Base-by-base conservation (phyloP, 2,888 invertebrate species). In the Deilephila elpenor region DNA sequence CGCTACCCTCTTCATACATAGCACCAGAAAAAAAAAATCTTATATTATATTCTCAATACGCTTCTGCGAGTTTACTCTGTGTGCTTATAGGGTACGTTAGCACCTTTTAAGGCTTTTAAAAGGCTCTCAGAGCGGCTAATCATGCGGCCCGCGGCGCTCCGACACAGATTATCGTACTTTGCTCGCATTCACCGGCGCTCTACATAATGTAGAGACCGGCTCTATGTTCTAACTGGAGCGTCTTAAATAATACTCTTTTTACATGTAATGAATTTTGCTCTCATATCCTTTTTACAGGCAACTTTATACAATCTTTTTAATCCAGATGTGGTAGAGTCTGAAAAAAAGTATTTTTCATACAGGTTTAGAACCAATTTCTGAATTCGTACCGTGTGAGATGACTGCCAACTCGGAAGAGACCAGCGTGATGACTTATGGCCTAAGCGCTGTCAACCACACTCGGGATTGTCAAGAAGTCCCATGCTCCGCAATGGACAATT, bases 51-150 rank as follows among this genome's bases (percentile, higher is more conserved):
- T 4, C 4, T 64, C 37, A 29, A 17, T 70, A 5, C 17, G 44
- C 32, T 32, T 71, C 56, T 53, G n/a, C 5, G 5, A 44, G 32
- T 4, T 53, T 74, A 73, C 20, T 82, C 82, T 82, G 70, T 83
- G 78, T 0, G 34, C 4, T n/a, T 71, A 74, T 51, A 59, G 59
- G 77, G 79, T 81, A 82, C 80, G 77, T 82, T 76, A 78, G 83
- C 81, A 84, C 83, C 83, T 86, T 86, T 84, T 84, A 89, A 90
- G 86, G 89, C 88, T 89, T 90, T 89, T 88, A 89, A 88, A 91
- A 88, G 84, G 86, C 89, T 89, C 86, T 86, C 86, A 79, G 84
- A 80, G 84, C 73, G 83, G 87, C 88, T 91, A 91, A 91, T 90
- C 87, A 91, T 78, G 81, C 76, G 79, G 77, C 83, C 83, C 82